Base-by-base conservation (phyloP, 2,113 vertebrate species). In the Ophiodon elongatus region DNA sequence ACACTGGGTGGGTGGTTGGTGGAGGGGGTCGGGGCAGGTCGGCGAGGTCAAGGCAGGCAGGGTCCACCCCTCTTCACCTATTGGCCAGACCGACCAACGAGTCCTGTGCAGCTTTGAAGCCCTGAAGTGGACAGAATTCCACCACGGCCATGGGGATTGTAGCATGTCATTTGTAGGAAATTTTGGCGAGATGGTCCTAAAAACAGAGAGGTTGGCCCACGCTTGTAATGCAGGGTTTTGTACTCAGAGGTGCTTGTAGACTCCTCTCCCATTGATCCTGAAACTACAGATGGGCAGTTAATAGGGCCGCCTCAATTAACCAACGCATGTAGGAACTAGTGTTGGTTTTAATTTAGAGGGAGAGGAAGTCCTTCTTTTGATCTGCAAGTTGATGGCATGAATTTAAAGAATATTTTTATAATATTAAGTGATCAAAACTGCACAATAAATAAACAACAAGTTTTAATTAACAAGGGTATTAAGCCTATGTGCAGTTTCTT, bases 121-220 rank as follows among this genome's bases (percentile, higher is more conserved):
- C 69, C 77, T 72, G 86, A 87, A 87, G 88, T 87, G 87, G 86
- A 86, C 85, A 84, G 86, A 89, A 93, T 94, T 95, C 93, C 91
- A 92, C 80, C 91, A 91, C 69, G 63, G 85, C 79, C 89, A 91
- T 95, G 90, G 83, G 94, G 91, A 95, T 92, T 95, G 93, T 94
- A 90, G 80, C 94, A 93, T 47, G 87, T 94, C 91, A 85, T 90
- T 91, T 94, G 92, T 82, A 83, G 85, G 88, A 86, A 43, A 82
- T 85, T 91, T 86, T 89, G 91, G 80, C 91, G 64, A 88, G 89
- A 89, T 85, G 88, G 85, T 93, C 91, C 92, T 93, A 94, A 93
- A 92, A 93, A 80, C 57, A 56, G 75, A 85, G 79, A 90, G 79
- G 75, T 39, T 72, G 73, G 73, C 70, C 71, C 69, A 65, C 21